Base-by-base conservation (phyloP, 2,888 invertebrate species). In the Corbicula japonica region DNA sequence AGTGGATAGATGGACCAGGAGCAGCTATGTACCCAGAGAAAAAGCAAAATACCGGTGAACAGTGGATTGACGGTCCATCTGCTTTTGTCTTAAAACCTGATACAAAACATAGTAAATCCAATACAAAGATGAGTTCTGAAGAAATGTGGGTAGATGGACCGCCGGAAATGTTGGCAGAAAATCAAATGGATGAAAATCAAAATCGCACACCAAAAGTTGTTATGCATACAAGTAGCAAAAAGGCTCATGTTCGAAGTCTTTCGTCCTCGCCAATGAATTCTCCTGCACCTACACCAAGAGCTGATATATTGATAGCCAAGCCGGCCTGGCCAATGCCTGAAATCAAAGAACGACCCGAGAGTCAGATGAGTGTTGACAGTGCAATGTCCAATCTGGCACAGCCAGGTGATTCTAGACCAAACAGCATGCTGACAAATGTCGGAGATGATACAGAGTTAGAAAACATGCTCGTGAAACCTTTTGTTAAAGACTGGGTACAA, bases 1-100 rank as follows among this genome's bases (percentile, higher is more conserved):
- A 98, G 92, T 99, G 98, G 98, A 97, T 98, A 80, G 98, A 99
- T 94, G 98, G 98, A 0, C 98, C 98, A 0, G 95, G 97, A 91
- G 97, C 98, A 15, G 86, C 87, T 48, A 85, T 89, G 38, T 88
- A 87, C 74, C 87, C 89, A 6, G 91, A 91, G 41, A 77, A 84
- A 35, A 83, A 83, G 60, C 73, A 70, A 52, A 80, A 76, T 10
- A 52, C 76, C 12, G 76, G 77, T 23, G 98, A 98, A 94, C 97
- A 97, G 2, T 98, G 98, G 98, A 97, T 98, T 69, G 98, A 98
- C 93, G 98, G 98, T 0, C 98, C 98, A n/a, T 84, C 89, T 26
- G 88, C 89, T 44, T 86, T 87, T 56, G 54, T 85, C 58, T 76
- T 78, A 2, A 85, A 80, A 78, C 81, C 73, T 41, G 86, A 85